Conservation (phyloP, 2,888 invertebrate genomes). For the Dynastes hyllus region DNA sequence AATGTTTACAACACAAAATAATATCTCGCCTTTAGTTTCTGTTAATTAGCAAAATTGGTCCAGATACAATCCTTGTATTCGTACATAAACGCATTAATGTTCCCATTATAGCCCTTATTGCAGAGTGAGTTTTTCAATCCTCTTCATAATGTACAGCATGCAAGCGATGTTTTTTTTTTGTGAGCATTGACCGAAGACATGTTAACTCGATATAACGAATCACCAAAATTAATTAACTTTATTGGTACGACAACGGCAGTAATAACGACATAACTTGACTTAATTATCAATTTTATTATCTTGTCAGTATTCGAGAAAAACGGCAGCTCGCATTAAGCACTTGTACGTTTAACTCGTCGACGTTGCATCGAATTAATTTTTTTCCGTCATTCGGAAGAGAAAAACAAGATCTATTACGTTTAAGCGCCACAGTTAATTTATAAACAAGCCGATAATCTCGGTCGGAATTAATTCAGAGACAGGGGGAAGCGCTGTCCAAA, state of each 20-base stretch:
- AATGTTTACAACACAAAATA: too few species aligned
- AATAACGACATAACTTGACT: constrained; percentile 25
- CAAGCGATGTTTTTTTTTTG: too few species aligned
- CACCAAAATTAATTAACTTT: constrained; percentile 27
- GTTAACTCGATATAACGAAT: constrained; percentile 10
- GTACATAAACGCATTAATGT: too few species aligned
- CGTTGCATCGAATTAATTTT: constrained; percentile 34
- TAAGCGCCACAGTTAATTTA: constrained; percentile 39
- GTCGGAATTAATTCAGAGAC: constrained; percentile 39
- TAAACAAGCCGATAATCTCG: constrained; percentile 37
- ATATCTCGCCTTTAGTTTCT: too few species aligned
- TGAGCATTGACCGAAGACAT: neutral
- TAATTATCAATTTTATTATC: constrained; percentile 39
- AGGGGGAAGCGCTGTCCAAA: constrained; percentile 18
- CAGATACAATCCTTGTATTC: too few species aligned
- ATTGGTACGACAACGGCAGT: neutral
- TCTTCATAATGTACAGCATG: too few species aligned
- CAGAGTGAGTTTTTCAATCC: too few species aligned
- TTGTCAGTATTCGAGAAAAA: constrained; percentile 27
- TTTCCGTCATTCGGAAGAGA: constrained; percentile 13
- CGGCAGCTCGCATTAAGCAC: constrained; percentile 10
- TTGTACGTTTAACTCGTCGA: constrained; percentile 7
- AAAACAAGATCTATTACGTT: constrained; percentile 38
- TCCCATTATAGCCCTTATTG: too few species aligned
- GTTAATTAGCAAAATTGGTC: too few species aligned